Conservation (phyloP, 2,797 vertebrate species). For the Paratrypauchen microcephalus region DNA sequence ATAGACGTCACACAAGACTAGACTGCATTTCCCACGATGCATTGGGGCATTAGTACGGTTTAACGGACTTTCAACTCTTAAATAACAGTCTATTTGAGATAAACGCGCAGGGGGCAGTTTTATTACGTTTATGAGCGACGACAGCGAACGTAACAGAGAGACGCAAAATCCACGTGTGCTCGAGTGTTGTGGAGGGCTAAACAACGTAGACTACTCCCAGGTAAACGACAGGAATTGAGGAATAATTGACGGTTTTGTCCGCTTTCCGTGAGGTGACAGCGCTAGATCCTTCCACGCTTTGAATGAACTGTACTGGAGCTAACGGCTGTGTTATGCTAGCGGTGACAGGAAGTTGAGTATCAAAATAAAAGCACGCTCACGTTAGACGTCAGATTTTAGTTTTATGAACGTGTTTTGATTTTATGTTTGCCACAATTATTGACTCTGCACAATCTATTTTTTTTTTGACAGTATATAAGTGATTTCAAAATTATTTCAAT, state of each 20-base stretch:
- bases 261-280: background rate
- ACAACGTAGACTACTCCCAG: slow-evolving; percentile 77
- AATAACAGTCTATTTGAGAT: background rate
- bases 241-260: background rate
- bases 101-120: background rate
- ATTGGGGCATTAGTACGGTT: slow-evolving; percentile 20
- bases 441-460: too few relatives aligned
- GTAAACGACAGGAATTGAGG: slow-evolving; percentile 45
- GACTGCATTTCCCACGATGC: slow-evolving; percentile 62
- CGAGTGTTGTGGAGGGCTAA: slow-evolving; percentile 78
- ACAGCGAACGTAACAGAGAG: background rate
- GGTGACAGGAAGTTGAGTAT: background rate
- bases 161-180: slow-evolving; percentile 14
- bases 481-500: too few relatives aligned
- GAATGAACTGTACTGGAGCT: background rate
- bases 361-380: slow-evolving; percentile 3
- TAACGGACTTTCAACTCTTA: background rate
- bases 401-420: too few relatives aligned
- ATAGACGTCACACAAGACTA: rapidly evolving
- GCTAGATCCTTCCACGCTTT: background rate
- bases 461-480: too few relatives aligned
- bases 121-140: slow-evolving; percentile 31
- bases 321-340: slow-evolving; percentile 3
- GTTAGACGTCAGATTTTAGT: background rate
- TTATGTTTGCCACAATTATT: too few relatives aligned